phyloP scores from a whole-genome alignment of 2,888 invertebrate genomes.

The Steinernema hermaphroditum region DNA sequence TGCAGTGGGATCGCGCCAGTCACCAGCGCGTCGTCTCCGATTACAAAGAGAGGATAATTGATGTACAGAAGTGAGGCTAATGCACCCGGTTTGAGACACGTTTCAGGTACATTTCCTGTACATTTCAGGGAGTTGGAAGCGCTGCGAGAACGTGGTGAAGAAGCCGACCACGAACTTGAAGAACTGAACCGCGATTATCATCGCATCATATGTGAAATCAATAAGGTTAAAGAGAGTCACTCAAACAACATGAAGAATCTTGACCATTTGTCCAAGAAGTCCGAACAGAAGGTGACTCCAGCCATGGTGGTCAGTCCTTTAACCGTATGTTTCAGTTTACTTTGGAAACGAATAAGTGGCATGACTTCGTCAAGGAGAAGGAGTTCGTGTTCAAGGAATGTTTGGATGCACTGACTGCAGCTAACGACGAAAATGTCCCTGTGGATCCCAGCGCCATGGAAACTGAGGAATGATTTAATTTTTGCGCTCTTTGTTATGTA shows the following conservation, averaged over 20 bases:
- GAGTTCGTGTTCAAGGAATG: neutral
- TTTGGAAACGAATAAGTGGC: neutral
- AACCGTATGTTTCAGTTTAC: neutral
- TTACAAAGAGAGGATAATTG: neutral
- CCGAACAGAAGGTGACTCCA: neutral
- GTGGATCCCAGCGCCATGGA: neutral
- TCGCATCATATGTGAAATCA: neutral
- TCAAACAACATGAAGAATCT: neutral
- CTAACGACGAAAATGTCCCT: neutral
- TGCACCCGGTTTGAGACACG: too few species aligned
- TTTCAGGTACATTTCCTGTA: too few species aligned
- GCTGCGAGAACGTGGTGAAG: neutral
- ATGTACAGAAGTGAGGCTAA: neutral
- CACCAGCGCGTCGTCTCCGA: neutral
- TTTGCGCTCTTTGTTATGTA: too few species aligned
- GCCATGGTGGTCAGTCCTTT: too few species aligned
- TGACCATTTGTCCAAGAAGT: neutral
- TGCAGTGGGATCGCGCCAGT: neutral
- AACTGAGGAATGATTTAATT: neutral
- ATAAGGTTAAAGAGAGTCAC: neutral
- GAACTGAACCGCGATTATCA: conserved; percentile 10
- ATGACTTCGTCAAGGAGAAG: neutral
- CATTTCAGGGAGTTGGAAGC: neutral
- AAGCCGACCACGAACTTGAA: neutral
- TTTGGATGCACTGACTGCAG: neutral